phyloP scores from a whole-genome alignment of 2,888 invertebrate genomes.

The Abscondita cerata region DNA sequence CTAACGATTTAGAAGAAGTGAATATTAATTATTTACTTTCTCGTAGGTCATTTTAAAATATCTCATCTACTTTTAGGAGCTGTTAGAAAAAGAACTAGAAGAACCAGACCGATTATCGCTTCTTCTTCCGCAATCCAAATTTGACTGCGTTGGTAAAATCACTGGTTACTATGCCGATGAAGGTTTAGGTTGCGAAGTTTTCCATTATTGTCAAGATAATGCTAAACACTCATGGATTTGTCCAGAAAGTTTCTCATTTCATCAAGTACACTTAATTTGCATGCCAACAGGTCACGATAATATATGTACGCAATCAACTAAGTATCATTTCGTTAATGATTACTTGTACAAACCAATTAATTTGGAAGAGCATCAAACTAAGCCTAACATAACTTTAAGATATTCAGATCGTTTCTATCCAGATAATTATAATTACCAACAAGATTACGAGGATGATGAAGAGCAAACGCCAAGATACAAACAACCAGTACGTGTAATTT shows the following conservation, averaged over 20 bases:
- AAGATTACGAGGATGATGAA: slow-evolving; percentile 62
- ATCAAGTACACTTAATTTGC: slow-evolving; percentile 90
- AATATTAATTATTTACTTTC: not conserved
- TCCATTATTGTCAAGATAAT: slow-evolving; percentile 92
- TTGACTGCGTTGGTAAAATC: slow-evolving; percentile 79
- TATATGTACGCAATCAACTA: slow-evolving; percentile 87
- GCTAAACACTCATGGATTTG: slow-evolving; percentile 93
- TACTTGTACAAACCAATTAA: slow-evolving; percentile 90
- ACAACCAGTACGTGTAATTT: slow-evolving; percentile 47
- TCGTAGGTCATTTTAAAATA: too few relatives aligned
- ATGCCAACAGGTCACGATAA: slow-evolving; percentile 91
- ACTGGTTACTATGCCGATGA: slow-evolving; percentile 93
- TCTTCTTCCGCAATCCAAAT: slow-evolving; percentile 83
- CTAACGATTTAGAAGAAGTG: slow-evolving; percentile 30
- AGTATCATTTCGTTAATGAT: slow-evolving; percentile 92
- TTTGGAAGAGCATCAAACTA: slow-evolving; percentile 79
- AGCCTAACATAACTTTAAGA: slow-evolving; percentile 78
- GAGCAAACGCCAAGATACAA: slow-evolving; percentile 55
- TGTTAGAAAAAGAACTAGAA: slow-evolving; percentile 76
- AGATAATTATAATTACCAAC: slow-evolving; percentile 73
- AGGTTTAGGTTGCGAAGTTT: slow-evolving; percentile 87
- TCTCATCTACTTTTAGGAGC: slow-evolving; percentile 53
- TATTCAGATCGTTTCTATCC: slow-evolving; percentile 88
- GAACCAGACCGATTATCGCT: slow-evolving; percentile 84
- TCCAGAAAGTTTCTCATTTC: slow-evolving; percentile 89